Evolutionary conservation across 2,888 invertebrate genomes (phyloP).

Genomic region (Perizoma affinitatum): DNA sequence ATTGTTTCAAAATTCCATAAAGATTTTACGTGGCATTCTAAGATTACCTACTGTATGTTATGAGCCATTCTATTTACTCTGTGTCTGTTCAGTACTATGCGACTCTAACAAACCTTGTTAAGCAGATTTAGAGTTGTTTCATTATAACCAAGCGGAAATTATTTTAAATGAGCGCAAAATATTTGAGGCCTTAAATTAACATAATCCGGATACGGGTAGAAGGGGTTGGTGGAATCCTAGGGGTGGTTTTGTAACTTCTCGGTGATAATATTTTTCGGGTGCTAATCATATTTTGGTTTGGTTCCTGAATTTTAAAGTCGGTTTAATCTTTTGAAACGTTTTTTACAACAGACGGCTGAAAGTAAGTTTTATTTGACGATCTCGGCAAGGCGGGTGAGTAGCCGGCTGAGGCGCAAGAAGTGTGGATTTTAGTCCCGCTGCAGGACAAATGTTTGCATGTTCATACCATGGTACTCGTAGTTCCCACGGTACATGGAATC

Average conservation of each 20-base stretch:
- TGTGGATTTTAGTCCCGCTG: too few species aligned
- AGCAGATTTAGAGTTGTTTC: slow-evolving; percentile 40
- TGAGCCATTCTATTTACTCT: slow-evolving; percentile 7
- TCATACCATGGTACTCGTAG: too few species aligned
- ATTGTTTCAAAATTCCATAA: too few species aligned
- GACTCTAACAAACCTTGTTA: slow-evolving; percentile 35
- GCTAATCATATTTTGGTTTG: slow-evolving; percentile 21
- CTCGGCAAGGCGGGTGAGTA: too few species aligned
- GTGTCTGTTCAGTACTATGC: slow-evolving; percentile 20
- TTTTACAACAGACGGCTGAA: neutral
- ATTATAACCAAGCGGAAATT: slow-evolving; percentile 55
- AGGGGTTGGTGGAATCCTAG: slow-evolving; percentile 18
- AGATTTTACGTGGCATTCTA: neutral
- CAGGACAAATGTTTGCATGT: too few species aligned
- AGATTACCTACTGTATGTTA: neutral
- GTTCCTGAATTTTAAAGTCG: slow-evolving; percentile 8
- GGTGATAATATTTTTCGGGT: slow-evolving; percentile 16
- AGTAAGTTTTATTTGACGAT: too few species aligned
- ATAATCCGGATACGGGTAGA: slow-evolving; percentile 59
- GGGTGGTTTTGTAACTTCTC: slow-evolving; percentile 22
- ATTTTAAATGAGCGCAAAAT: slow-evolving; percentile 73
- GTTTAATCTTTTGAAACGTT: neutral
- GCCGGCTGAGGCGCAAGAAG: too few species aligned
- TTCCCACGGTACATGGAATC: too few species aligned
- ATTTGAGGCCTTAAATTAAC: slow-evolving; percentile 69